phyloP scores from a whole-genome alignment of 2,797 vertebrate genomes.

The Sebastes nivosus region DNA sequence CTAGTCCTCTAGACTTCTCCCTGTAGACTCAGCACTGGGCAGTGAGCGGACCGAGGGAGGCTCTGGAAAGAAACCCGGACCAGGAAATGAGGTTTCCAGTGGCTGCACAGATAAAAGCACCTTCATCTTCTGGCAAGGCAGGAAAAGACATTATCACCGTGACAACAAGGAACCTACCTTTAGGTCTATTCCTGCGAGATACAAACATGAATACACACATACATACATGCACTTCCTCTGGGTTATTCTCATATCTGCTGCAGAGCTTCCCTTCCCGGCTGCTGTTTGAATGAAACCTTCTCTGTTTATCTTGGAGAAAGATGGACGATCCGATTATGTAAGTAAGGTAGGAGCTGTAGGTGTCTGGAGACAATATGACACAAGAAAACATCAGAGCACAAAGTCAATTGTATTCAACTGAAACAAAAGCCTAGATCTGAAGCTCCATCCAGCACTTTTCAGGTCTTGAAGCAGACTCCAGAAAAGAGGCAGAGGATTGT shows the following conservation, averaged over 20 bases:
- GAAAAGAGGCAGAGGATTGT: not conserved
- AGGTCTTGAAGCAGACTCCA: not conserved
- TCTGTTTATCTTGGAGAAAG: conserved; percentile 19
- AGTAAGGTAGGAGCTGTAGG: conserved; percentile 22
- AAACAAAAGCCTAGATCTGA: not conserved
- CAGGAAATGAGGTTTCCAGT: conserved; percentile 78
- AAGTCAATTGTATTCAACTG: not conserved
- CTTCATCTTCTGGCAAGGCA: conserved; percentile 46
- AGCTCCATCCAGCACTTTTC: not conserved
- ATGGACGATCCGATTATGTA: conserved; percentile 16
- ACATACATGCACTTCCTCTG: conserved; percentile 5
- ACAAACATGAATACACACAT: conserved; percentile 17
- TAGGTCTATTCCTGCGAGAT: conserved; percentile 25
- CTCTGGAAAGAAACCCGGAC: conserved; percentile 57
- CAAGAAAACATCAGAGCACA: not conserved
- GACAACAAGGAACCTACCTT: conserved; percentile 58
- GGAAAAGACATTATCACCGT: conserved; percentile 71
- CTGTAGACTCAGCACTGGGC: conserved; percentile 29
- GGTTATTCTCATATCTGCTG: conserved; percentile 20
- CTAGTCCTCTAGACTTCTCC: conserved; percentile 6
- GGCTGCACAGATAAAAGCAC: conserved; percentile 60
- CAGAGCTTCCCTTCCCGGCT: conserved; percentile 10
- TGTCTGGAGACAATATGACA: not conserved
- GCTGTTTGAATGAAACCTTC: conserved; percentile 10
- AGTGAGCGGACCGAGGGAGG: conserved; percentile 29